Base-by-base conservation (phyloP, 64 coral and sea anemone species). In the Catalaphyllia jardinei region DNA sequence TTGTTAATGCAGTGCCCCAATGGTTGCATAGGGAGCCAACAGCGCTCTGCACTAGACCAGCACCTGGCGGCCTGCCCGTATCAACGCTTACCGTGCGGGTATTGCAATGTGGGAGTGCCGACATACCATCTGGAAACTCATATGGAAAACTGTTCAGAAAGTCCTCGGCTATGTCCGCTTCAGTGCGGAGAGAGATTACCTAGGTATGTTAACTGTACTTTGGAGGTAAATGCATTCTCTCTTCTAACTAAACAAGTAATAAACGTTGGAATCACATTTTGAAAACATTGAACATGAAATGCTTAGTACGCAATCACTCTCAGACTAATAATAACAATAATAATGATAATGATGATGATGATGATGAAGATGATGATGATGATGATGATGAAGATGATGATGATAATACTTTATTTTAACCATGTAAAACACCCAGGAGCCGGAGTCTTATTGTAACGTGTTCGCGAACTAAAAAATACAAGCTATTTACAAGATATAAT, bases 121-220 rank as follows among this genome's bases (percentile, higher is more conserved):
- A 60, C 59, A 62, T 62, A 13, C 4, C 10, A 28, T 16, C 8
- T 62, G 12, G 30, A 13, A 8, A 17, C 4, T 62, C 79, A 83
- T 52, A 52, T 29, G 54, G 30, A 83, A 62, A 31, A 82, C 52
- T 82, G 79, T 31, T 5, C 11, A 20, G 57, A 82, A 62, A 31
- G 28, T 8, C 24, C 59, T 17, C 79, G 27, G 29, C n/a, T 17
- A n/a, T 82, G 79, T 52, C 79, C 79, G 18, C 60, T 61, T 62
- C 25, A 82, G 52, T 82, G 54, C 33, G 79, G 59, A 82, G 52
- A 57, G n/a, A 51, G 25, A 25, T 62, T 82, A 62, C 79, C 52
- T 13, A 62, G 79, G 79, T 62, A 62, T 20, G 60, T 61, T 78
- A 31, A 46, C 39, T 46, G 39, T 46, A 46, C 39, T 6, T 8